phyloP scores from a whole-genome alignment of 2,113 vertebrate genomes.

The Calidris pygmaea region DNA sequence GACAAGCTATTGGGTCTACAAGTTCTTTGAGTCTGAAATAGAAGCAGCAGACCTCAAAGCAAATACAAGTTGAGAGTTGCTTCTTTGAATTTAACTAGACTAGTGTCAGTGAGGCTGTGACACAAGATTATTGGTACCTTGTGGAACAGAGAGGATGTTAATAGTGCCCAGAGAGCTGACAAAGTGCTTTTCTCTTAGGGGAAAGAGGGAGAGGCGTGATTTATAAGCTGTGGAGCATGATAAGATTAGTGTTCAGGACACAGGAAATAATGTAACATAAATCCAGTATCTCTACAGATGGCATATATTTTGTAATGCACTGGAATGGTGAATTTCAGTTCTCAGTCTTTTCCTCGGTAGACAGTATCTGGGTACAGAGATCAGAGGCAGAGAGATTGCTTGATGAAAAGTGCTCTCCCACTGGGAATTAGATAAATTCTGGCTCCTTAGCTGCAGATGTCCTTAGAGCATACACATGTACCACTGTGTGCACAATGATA shows the following conservation, averaged over 20 bases:
- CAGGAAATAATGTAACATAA: not conserved
- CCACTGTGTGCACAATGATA: not conserved
- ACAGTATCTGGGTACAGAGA: not conserved
- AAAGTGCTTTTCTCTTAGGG: not conserved
- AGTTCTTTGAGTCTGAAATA: not conserved
- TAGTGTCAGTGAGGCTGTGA: not conserved
- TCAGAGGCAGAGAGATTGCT: not conserved
- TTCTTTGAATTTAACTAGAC: not conserved
- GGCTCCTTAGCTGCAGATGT: not conserved
- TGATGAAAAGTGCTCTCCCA: not conserved
- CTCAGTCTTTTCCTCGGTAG: not conserved
- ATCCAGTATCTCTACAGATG: not conserved
- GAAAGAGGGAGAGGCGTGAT: not conserved
- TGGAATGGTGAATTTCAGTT: not conserved
- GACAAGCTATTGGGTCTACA: not conserved
- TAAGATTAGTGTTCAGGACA: not conserved
- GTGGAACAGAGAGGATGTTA: not conserved
- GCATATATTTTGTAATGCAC: not conserved
- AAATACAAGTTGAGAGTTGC: not conserved
- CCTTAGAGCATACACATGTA: not conserved
- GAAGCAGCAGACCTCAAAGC: not conserved
- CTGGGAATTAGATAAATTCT: not conserved
- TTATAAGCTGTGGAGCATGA: not conserved
- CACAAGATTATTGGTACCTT: not conserved
- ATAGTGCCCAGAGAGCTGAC: not conserved